Conservation (phyloP, 2,888 invertebrate genomes). For the Neuroscelio doddi region DNA sequence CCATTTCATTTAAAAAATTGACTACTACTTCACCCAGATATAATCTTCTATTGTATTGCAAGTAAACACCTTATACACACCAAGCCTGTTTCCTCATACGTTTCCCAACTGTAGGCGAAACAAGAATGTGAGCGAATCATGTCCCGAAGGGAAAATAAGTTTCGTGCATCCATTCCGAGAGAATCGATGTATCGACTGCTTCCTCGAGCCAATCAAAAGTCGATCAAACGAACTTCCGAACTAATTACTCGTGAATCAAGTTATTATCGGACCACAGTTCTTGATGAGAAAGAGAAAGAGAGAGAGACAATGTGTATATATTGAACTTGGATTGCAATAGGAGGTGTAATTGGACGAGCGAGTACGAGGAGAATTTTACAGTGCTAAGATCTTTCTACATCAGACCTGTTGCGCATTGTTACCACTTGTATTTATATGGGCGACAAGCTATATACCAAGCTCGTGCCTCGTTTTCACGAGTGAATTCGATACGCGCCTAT, state of each 20-base stretch:
- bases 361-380: conserved; percentile 7
- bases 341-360: conserved; percentile 16
- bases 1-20: no score
- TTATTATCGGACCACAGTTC: conserved; percentile 50
- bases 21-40: no score
- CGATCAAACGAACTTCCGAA: conserved; percentile 60
- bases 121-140: conserved; percentile 12
- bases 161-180: conserved; percentile 26
- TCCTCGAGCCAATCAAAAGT: conserved; percentile 55
- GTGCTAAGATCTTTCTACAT: conserved; percentile 26
- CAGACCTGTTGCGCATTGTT: conserved; percentile 52
- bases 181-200: conserved; percentile 40
- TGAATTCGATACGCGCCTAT: neutral
- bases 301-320: neutral
- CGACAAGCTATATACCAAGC: no score
- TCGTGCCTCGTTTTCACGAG: no score
- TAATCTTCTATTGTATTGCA: no score
- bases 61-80: no score
- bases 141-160: conserved; percentile 22
- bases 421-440: no score
- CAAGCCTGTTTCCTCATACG: neutral
- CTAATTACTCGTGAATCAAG: conserved; percentile 56
- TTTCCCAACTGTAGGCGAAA: neutral
- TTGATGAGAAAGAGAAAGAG: conserved; percentile 9
- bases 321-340: conserved; percentile 5